Evolutionary conservation across 2,888 invertebrate genomes (phyloP).

Genomic region (Acrocera orbiculus): DNA sequence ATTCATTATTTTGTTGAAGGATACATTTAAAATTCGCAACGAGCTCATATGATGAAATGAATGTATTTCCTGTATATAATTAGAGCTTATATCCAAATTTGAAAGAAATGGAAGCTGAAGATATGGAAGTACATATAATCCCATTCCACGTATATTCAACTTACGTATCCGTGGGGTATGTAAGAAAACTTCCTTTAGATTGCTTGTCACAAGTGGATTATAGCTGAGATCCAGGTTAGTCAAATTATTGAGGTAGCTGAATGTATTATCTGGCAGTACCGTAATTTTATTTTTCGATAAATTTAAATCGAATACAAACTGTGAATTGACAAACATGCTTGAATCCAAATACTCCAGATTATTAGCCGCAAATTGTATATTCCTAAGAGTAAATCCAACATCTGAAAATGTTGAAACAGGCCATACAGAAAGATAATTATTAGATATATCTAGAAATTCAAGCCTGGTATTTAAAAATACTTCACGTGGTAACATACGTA

Average conservation of each 20-base stretch:
- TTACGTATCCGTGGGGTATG: constrained; percentile 66
- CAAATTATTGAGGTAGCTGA: constrained; percentile 60
- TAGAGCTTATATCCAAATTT: constrained; percentile 61
- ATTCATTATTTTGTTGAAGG: constrained; percentile 56
- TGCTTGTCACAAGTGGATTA: constrained; percentile 64
- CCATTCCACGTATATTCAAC: constrained; percentile 58
- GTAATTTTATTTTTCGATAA: constrained; percentile 65
- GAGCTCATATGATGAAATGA: constrained; percentile 52
- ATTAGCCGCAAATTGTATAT: constrained; percentile 62
- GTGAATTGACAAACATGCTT: constrained; percentile 69
- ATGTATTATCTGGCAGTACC: constrained; percentile 75
- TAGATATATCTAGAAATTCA: constrained; percentile 62
- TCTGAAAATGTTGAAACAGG: constrained; percentile 61
- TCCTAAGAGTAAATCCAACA: constrained; percentile 59
- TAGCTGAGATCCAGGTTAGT: constrained; percentile 64
- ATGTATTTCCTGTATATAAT: constrained; percentile 53
- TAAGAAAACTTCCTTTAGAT: constrained; percentile 73
- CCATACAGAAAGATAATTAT: constrained; percentile 61
- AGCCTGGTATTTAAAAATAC: constrained; percentile 62
- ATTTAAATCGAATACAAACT: constrained; percentile 58
- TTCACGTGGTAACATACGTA: constrained; percentile 57
- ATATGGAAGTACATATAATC: constrained; percentile 57
- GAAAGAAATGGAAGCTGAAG: constrained; percentile 61
- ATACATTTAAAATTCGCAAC: constrained; percentile 55
- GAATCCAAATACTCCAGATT: constrained; percentile 72